Base-by-base conservation (phyloP, 1,140 invertebrate genomes). In the Uloborus diversus region DNA sequence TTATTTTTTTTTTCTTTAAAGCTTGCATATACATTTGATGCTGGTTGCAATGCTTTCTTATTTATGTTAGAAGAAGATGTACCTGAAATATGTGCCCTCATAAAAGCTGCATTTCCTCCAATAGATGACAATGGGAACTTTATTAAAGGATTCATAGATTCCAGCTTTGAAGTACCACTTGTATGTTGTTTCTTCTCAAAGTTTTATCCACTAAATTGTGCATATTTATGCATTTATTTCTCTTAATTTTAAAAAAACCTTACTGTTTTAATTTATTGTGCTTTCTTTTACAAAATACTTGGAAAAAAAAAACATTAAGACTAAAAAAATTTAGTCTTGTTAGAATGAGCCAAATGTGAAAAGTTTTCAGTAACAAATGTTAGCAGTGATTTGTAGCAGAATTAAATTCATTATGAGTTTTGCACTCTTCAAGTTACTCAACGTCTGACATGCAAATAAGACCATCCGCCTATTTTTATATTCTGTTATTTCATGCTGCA, bases 21-120 rank as follows among this genome's bases (percentile, higher is more conserved):
- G 92, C 90, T 93, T 3, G 95, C 95, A 4, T 99, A 99, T 85
- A 98, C 96, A 28, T 99, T 96, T 89, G 97, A 99, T 91, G 97
- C 97, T 79, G 97, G 97, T 13, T 94, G 96, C 70, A 99, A 99
- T 90, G 96, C 95, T 4, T 98, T 95, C 85, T 85, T 99, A 0
- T 99, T 94, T 88, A 86, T 97, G 23, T 85, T 95, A 73, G 92
- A 95, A 84, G 88, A 93, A 82, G 89, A 93, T 87, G 90, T 97
- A 1, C 86, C 91, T 3, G 87, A 89, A 85, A 86, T 96, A 30
- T 37, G 93, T 3, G 85, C 89, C 53, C 82, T 93, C 37, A 85
- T 96, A 4, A 89, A 92, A 84, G 84, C 92, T 83, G 89, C 91
- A 27, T 96, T 95, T 83, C 94, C 94, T 53, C 88, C 90, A 1